Base-by-base conservation (phyloP, 2,888 invertebrate genomes). In the Cephus pygmeus region DNA sequence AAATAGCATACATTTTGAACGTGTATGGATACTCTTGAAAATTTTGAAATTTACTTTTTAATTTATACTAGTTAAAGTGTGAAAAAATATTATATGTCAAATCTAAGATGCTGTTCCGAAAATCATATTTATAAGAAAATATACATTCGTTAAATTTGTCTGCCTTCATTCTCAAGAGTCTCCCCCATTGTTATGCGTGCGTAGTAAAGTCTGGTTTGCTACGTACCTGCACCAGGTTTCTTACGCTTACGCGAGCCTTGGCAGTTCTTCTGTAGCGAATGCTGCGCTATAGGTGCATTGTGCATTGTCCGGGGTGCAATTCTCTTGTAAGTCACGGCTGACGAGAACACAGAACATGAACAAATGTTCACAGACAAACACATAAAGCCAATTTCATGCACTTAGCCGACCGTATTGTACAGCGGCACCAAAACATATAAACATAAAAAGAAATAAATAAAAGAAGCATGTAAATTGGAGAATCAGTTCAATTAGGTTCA, bases 321-420 rank as follows among this genome's bases (percentile, higher is more conserved):
- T 90, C 96, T 96, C 94, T 96, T 97, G 94, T 96, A 97, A 88
- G 97, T 96, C 92, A 97, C 96, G 93, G 96, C 95, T 96, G 94
- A 86, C 93, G 92, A 92, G 88, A 85, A 85, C 83, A 86, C 91
- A 86, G 80, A 84, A 85, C 81, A 84, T 80, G 83, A 81, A 79
- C 77, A 15, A 56, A 56, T 56, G 56, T 56, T 56, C 56, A 23
- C 56, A 56, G 56, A 56, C 83, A 83, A 81, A 83, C 80, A 82
- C 79, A 79, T 77, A 79, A 81, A 75, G 79, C 79, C 69, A 73
- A 12, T 74, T 74, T 34, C 79, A 79, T 79, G 79, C 79, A 74
- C 73, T 9, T 56, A 23, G 23, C 2, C 2, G 56, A 23, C 56
- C 56, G 56, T 23, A 23, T 56, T 56, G 23, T 23, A 56, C 23